phyloP scores from a whole-genome alignment of 2,113 vertebrate species.

The Aegotheles bennettii region DNA sequence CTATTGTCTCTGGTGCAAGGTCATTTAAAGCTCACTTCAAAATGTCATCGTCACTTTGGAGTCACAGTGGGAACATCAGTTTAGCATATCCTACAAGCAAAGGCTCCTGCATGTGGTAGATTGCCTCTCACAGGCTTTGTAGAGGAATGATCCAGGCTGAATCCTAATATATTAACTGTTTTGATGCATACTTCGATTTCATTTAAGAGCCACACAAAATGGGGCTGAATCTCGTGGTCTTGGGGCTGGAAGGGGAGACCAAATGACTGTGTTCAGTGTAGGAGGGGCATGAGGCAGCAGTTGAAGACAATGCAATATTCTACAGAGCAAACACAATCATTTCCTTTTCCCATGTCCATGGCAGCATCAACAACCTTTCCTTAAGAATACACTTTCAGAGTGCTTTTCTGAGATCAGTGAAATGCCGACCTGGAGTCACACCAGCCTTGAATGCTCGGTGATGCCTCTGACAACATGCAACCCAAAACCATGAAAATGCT shows the following conservation, averaged over 20 bases:
- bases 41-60: slow-evolving; percentile 23
- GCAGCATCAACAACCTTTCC: background rate
- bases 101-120: slow-evolving; percentile 52
- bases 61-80: slow-evolving; percentile 35
- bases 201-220: accelerated
- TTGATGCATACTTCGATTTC: background rate
- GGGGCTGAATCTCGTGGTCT: background rate
- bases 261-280: accelerated
- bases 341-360: background rate
- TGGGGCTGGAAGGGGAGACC: background rate
- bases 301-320: background rate
- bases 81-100: slow-evolving; percentile 47
- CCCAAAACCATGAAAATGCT: background rate
- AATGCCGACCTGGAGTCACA: accelerated
- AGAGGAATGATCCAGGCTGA: slow-evolving; percentile 12
- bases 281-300: accelerated
- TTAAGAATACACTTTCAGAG: background rate
- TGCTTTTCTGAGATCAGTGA: background rate
- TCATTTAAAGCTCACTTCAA: slow-evolving; percentile 36
- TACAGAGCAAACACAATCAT: background rate
- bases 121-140: slow-evolving; percentile 39
- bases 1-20: slow-evolving; percentile 30
- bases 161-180: slow-evolving; percentile 44
- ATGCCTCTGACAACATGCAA: accelerated
- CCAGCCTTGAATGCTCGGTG: background rate